Conservation (phyloP, 37 sponge, comb jelly and placozoan species). For the Agelas oroides region DNA sequence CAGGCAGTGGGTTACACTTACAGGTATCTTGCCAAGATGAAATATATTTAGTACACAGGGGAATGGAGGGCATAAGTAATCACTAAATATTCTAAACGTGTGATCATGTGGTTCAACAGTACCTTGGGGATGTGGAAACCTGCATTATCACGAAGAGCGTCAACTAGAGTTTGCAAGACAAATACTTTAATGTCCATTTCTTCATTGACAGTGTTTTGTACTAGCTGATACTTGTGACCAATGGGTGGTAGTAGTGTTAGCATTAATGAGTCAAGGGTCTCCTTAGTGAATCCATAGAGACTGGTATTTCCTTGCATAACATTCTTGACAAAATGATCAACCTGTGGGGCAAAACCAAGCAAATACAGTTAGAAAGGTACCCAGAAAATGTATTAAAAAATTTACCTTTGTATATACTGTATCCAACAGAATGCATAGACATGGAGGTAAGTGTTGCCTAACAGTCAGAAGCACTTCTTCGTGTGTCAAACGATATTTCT, state of each 20-base stretch:
- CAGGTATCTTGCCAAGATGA: no score
- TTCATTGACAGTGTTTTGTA: background rate
- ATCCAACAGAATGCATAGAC: conserved; percentile 39
- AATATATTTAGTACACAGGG: no score
- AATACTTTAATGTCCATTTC: conserved; percentile 3
- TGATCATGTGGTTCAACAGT: no score
- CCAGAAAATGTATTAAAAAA: no score
- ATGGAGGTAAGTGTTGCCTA: conserved; percentile 52
- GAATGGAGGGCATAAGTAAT: no score
- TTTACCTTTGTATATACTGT: conserved; percentile 52
- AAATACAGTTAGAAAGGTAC: no score
- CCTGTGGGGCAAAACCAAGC: no score
- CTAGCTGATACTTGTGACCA: background rate
- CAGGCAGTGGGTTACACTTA: no score
- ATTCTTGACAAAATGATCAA: no score
- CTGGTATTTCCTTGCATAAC: background rate
- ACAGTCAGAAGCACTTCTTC: conserved; percentile 49
- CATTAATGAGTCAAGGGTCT: conserved; percentile 67
- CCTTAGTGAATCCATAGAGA: conserved; percentile 43
- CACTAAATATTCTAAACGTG: no score
- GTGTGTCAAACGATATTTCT: conserved; percentile 80
- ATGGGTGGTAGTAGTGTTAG: conserved; percentile 47
- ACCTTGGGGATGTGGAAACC: background rate
- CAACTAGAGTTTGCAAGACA: conserved; percentile 15
- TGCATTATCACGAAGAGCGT: background rate